Base-by-base conservation (phyloP, 2,113 vertebrate genomes). In the Chrysochloris asiatica region DNA sequence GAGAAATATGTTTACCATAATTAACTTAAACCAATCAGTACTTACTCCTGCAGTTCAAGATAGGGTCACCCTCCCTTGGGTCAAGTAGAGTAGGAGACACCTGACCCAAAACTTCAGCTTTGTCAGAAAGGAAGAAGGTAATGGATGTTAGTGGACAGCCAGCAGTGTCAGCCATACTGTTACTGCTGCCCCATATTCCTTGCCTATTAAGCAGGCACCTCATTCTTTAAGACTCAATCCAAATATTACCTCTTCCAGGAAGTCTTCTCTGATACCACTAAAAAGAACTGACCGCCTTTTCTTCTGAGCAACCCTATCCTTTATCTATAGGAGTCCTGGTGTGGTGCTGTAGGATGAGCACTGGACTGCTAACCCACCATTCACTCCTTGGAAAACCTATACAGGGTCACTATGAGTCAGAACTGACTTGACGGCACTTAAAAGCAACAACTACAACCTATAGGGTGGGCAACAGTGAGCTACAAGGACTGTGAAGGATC, bases 181-280 rank as follows among this genome's bases (percentile, higher is more conserved):
- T 69, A 47, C 6, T 65, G 14, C 21, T 84, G 16, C 26, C n/a
- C n/a, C n/a, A n/a, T n/a, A n/a, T n/a, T n/a, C n/a, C 6, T 21
- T 83, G 33, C 50, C 48, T 89, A 28, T 7, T 28, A 89, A 24
- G 43, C 4, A 4, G 4, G 41, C n/a, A n/a, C n/a, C 47, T 79
- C 50, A 85, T 21, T n/a, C 36, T 78, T 43, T 87, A 78, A 89
- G 50, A 80, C 1, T 81, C 61, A 83, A 80, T 38, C 84, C 36
- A 80, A 80, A 72, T 79, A 83, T 12, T 45, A 48, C 30, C 43
- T 85, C 38, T 84, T 92, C 54, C 48, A 73, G 61, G 52, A 84
- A 88, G 63, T 28, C 22, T 80, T 91, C 92, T 79, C 48, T 89
- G 63, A 82, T 78, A 50, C 43, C 50, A 85, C 19, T 28, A 67